These are phyloP conservation scores for Porites australiensis DNA, from an alignment of 64 coral and sea anemone genomes.

Conservation along the genomic window DNA sequence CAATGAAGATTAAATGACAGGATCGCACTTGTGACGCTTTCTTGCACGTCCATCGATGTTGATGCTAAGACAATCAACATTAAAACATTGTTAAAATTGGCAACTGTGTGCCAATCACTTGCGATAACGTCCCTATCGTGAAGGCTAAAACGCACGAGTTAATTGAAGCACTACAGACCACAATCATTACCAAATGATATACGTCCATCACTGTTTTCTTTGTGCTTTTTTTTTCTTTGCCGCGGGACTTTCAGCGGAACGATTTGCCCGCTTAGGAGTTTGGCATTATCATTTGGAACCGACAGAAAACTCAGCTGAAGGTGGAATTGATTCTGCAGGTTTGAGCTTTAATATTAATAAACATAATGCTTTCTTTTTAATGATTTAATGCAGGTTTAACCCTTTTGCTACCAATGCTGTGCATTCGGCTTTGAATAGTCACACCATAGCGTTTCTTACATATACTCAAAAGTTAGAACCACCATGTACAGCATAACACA, in stretches of 20 bases:
- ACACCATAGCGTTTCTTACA: no score
- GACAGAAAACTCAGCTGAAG: conserved; percentile 10
- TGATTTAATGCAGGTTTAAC: background rate
- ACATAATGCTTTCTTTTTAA: background rate
- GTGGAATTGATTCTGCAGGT: background rate
- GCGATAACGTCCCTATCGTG: background rate
- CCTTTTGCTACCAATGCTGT: background rate
- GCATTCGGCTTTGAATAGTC: no score
- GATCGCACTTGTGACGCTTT: background rate
- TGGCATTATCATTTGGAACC: conserved; percentile 48
- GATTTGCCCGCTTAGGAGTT: conserved; percentile 6
- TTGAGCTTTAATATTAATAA: background rate
- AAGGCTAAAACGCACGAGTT: background rate
- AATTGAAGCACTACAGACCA: background rate
- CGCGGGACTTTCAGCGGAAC: conserved; percentile 10
- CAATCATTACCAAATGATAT: background rate
- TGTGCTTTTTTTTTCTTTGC: background rate
- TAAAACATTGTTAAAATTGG: no score
- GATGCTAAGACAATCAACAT: background rate
- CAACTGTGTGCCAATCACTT: no score
- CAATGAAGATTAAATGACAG: background rate
- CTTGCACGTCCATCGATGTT: no score
- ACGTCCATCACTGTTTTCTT: background rate
- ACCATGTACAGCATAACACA: no score
- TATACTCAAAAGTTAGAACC: no score